phyloP scores from a whole-genome alignment of 2,113 vertebrate genomes.

The Phyllostomus discolor region DNA sequence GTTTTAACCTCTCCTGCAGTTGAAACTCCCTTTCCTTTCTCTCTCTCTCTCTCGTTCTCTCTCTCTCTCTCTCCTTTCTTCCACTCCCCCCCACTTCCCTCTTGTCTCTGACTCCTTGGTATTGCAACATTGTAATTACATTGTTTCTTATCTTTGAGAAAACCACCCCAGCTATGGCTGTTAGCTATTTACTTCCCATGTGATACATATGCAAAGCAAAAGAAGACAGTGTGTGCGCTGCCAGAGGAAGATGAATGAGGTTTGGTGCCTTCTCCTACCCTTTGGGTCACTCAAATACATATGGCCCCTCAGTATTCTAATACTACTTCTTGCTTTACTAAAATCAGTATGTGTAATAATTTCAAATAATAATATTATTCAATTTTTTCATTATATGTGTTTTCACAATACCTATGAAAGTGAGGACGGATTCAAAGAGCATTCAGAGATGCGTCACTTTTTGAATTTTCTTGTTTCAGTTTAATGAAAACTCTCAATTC shows the following conservation, averaged over 20 bases:
- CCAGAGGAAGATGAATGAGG: not conserved
- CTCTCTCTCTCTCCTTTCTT: not conserved
- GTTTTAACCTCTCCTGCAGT: not conserved
- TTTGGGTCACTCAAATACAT: not conserved
- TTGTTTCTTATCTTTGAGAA: not conserved
- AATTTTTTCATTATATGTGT: not conserved
- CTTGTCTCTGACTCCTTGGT: not conserved
- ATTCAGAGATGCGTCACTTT: not conserved
- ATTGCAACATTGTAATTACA: not conserved
- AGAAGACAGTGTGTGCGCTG: too few relatives aligned
- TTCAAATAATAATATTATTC: not conserved
- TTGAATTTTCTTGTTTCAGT: not conserved
- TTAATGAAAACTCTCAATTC: not conserved
- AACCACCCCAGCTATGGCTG: not conserved
- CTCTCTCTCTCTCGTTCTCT: not conserved
- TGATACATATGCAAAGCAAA: not conserved
- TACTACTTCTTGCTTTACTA: not conserved
- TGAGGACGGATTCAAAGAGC: not conserved
- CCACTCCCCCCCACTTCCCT: not conserved
- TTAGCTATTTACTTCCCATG: not conserved
- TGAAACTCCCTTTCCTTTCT: not conserved
- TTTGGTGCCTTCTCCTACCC: not conserved
- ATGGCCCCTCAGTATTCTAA: not conserved
- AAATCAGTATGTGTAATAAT: not conserved
- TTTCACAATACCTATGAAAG: not conserved